Percentiles rank a stretch among this genome's conserved stretches.
Conservation (phyloP, 37 sponge, comb jelly and placozoan species). For the Diacarnus erythraeanus region DNA sequence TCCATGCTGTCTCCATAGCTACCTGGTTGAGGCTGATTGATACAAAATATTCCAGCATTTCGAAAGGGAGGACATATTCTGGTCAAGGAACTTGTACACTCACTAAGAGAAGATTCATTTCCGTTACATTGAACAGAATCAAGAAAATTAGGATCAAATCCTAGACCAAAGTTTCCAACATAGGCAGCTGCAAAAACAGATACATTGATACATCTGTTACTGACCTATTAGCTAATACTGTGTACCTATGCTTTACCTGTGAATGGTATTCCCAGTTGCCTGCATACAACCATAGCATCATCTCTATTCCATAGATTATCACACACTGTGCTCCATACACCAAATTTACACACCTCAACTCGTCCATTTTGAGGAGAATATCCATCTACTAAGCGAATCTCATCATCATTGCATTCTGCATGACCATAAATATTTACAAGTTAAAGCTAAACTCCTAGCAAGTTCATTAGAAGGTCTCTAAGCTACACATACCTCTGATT, state of each 20-base stretch:
- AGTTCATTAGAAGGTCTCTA: background rate
- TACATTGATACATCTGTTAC: background rate
- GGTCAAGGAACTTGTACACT: background rate
- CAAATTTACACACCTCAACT: background rate
- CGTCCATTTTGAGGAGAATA: background rate
- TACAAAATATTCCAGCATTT: background rate
- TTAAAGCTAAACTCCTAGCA: background rate
- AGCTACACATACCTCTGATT: background rate
- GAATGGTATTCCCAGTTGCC: constrained; percentile 1
- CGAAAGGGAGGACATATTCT: background rate
- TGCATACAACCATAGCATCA: constrained; percentile 8
- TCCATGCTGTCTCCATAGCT: background rate
- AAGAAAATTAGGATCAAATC: background rate
- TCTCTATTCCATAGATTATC: background rate
- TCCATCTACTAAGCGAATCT: background rate
- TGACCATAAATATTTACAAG: background rate
- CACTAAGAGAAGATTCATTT: background rate
- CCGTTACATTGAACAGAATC: background rate
- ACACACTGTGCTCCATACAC: constrained; percentile 3
- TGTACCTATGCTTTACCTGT: background rate
- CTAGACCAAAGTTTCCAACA: background rate
- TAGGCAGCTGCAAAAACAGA: background rate
- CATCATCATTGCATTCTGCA: background rate
- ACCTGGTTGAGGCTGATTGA: background rate
- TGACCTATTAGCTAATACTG: too few species aligned